Evolutionary conservation across 2,888 invertebrate species (phyloP).

Genomic region (Drosophila borealis): DNA sequence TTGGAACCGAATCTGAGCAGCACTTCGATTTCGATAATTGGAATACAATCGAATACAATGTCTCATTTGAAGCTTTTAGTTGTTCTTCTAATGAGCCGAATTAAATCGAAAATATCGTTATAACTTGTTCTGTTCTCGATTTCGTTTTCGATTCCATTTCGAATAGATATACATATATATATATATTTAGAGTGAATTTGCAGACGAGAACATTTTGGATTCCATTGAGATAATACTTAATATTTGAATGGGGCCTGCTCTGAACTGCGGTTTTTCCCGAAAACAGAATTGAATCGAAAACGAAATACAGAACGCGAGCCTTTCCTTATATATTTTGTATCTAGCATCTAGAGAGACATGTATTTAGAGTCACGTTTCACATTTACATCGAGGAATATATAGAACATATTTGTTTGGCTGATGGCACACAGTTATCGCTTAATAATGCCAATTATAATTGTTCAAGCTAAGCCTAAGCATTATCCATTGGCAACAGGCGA

Average conservation of each 20-base stretch:
- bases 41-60: no score
- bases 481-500: conserved; percentile 4
- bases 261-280: no score
- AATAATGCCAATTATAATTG: conserved; percentile 37
- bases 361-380: conserved; percentile 15
- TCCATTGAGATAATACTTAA: no score
- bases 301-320: background rate
- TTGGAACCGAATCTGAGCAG: background rate
- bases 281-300: background rate
- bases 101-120: background rate
- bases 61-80: no score
- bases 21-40: background rate
- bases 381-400: conserved; percentile 48
- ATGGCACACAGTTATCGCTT: conserved; percentile 50
- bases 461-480: conserved; percentile 45
- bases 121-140: background rate
- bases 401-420: background rate
- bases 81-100: background rate
- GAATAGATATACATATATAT: no score
- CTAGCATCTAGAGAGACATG: conserved; percentile 27
- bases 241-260: no score
- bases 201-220: no score
- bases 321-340: background rate
- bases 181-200: no score
- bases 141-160: conserved; percentile 1